Percentiles rank a stretch among this genome's conserved stretches.
These are phyloP conservation scores for Acridotheres tristis DNA, from an alignment of 2,797 vertebrate species.

Conservation along the genomic window DNA sequence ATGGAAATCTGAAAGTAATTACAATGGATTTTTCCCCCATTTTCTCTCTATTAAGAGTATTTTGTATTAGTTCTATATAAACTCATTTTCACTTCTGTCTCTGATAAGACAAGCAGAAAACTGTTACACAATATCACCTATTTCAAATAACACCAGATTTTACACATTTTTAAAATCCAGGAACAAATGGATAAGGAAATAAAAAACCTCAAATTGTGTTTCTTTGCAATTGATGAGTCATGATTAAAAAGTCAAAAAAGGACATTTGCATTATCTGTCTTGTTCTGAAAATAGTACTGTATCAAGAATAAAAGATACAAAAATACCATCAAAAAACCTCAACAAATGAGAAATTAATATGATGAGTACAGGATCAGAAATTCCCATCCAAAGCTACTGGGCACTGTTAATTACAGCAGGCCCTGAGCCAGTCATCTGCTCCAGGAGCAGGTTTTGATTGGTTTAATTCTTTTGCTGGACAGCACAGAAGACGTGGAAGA, in stretches of 20 bases:
- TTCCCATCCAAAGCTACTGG: background rate
- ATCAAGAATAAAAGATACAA: background rate
- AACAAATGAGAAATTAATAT: background rate
- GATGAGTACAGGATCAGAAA: background rate
- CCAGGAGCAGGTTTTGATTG: fast-evolving
- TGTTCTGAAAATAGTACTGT: background rate
- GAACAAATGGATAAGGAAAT: background rate
- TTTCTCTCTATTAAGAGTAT: background rate
- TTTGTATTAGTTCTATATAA: background rate
- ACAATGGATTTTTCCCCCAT: background rate
- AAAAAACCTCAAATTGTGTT: background rate
- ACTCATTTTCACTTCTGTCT: slow-evolving; percentile 32
- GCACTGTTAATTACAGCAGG: background rate
- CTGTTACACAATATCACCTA: background rate
- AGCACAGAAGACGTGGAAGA: background rate
- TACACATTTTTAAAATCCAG: background rate
- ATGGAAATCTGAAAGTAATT: slow-evolving; percentile 33
- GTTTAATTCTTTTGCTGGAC: background rate
- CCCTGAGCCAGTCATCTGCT: background rate
- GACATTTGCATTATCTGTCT: background rate
- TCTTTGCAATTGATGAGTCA: background rate
- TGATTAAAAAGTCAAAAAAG: background rate
- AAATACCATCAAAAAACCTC: background rate
- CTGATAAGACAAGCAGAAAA: background rate
- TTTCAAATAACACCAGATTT: background rate